Evolutionary conservation across 2,888 invertebrate genomes (phyloP).

Genomic region (Thyatira batis): DNA sequence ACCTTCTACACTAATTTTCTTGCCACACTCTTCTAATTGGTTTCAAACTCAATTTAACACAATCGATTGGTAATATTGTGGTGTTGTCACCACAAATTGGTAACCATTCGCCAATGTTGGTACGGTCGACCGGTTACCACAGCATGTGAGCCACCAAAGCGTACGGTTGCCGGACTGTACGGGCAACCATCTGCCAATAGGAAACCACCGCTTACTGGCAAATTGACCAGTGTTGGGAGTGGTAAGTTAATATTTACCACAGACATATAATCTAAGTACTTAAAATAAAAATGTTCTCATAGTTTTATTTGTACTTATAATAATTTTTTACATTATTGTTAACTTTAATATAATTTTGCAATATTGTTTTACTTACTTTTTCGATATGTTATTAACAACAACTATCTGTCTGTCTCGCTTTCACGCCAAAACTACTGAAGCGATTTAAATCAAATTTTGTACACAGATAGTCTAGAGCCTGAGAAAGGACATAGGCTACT

Average conservation of each 20-base stretch:
- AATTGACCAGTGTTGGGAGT: slow-evolving; percentile 53
- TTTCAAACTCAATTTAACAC: slow-evolving; percentile 7
- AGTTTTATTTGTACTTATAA: too few species aligned
- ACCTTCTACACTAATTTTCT: background rate
- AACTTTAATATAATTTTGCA: too few species aligned
- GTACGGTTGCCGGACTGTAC: slow-evolving; percentile 61
- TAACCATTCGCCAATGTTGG: slow-evolving; percentile 14
- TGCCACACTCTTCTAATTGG: slow-evolving; percentile 3
- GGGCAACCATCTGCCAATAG: slow-evolving; percentile 60
- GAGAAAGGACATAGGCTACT: too few species aligned
- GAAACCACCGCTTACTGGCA: slow-evolving; percentile 72
- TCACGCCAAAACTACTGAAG: too few species aligned
- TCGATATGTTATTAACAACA: too few species aligned
- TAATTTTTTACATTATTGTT: too few species aligned
- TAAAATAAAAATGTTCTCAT: too few species aligned
- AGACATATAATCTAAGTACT: too few species aligned
- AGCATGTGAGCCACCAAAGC: slow-evolving; percentile 69
- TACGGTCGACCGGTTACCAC: slow-evolving; percentile 11
- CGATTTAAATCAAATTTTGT: too few species aligned
- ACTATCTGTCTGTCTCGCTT: too few species aligned
- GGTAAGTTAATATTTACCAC: slow-evolving; percentile 46
- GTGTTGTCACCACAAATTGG: slow-evolving; percentile 10
- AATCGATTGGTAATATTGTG: background rate
- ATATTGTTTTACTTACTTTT: too few species aligned
- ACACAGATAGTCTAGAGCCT: too few species aligned